Evolutionary conservation across 92 coral and sea anemone species (phyloP).

Genomic region (Zoanthus solanderi): DNA sequence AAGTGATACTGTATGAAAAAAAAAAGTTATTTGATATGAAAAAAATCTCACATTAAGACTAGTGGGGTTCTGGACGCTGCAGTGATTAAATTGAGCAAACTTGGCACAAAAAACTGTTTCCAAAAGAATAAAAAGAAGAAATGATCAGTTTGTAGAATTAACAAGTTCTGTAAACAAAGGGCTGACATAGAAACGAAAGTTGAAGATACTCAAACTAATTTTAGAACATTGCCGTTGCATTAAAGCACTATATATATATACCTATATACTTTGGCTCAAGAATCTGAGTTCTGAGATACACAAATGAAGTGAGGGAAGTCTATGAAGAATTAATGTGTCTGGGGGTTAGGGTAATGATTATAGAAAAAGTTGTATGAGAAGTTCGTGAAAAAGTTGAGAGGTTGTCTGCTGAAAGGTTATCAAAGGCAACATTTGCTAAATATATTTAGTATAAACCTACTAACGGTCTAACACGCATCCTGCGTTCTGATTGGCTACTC

Average conservation of each 20-base stretch:
- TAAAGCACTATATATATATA: too few relatives aligned
- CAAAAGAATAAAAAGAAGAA: conserved; percentile 18
- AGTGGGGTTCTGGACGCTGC: background rate
- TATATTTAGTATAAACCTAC: too few relatives aligned
- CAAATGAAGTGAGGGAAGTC: too few relatives aligned
- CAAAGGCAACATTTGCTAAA: too few relatives aligned
- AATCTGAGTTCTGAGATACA: background rate
- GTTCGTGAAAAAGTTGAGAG: too few relatives aligned
- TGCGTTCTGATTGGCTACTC: too few relatives aligned
- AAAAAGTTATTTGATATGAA: background rate
- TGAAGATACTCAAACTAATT: conserved; percentile 2
- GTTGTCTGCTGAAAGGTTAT: too few relatives aligned
- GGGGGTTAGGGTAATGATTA: too few relatives aligned
- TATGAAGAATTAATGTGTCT: too few relatives aligned
- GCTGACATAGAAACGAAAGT: background rate
- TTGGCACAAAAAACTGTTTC: conserved; percentile 17
- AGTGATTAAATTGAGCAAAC: conserved; percentile 11
- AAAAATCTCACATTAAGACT: background rate
- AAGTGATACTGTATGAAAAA: background rate
- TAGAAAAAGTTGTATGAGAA: too few relatives aligned
- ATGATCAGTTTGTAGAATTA: background rate
- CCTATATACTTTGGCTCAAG: background rate
- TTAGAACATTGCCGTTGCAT: background rate
- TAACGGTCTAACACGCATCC: too few relatives aligned
- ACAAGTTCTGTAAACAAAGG: background rate